Conservation (phyloP, 2,888 invertebrate species). For the Congeria kusceri region DNA sequence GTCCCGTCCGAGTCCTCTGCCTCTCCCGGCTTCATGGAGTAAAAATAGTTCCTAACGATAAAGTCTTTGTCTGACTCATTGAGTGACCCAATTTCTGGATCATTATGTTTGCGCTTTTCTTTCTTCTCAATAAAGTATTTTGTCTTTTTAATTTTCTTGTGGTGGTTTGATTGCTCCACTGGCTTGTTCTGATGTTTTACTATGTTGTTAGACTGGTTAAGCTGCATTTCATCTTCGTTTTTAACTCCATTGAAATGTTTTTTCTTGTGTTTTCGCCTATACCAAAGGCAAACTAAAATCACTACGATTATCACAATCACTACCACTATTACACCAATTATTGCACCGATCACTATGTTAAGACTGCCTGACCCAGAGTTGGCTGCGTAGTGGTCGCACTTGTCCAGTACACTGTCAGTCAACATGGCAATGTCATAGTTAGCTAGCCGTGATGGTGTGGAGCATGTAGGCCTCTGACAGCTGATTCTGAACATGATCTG, state of each 20-base stretch:
- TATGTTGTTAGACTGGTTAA: neutral
- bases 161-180: constrained; percentile 11
- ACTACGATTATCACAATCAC: constrained; percentile 65
- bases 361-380: constrained; percentile 24
- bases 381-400: constrained; percentile 40
- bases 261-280: constrained; percentile 40
- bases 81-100: constrained; percentile 74
- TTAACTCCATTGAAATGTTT: constrained; percentile 43
- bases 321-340: constrained; percentile 62
- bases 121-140: constrained; percentile 67
- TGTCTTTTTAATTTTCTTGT: constrained; percentile 20
- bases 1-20: constrained; percentile 54
- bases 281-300: constrained; percentile 63
- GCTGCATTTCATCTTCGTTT: constrained; percentile 8
- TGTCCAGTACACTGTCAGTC: constrained; percentile 55
- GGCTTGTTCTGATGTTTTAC: constrained; percentile 3
- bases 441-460: constrained; percentile 56
- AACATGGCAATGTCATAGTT: constrained; percentile 58
- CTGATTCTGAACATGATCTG: constrained; percentile 30
- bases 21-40: constrained; percentile 74
- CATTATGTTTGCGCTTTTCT: constrained; percentile 60
- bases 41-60: constrained; percentile 79
- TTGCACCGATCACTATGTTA: constrained; percentile 46
- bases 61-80: constrained; percentile 80
- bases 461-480: constrained; percentile 69